phyloP scores from a whole-genome alignment of 23 tunicate genomes.

The Styela clava region DNA sequence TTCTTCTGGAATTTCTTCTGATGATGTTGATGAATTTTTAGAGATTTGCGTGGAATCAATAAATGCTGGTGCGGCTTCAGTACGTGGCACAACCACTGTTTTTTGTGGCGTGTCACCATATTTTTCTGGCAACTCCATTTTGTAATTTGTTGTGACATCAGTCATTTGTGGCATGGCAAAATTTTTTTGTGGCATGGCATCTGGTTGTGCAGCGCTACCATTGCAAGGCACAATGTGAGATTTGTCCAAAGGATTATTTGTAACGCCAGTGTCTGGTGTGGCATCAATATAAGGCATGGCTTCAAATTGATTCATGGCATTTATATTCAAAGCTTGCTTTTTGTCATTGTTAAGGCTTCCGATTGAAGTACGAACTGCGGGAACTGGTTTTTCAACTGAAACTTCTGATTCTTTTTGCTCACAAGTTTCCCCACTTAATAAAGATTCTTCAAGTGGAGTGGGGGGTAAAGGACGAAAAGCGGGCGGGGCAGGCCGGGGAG shows the following conservation, averaged over 20 bases:
- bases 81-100: background rate
- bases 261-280: background rate
- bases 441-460: background rate
- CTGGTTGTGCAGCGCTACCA: background rate
- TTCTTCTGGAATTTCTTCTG: conserved; percentile 14
- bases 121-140: no score
- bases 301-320: background rate
- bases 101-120: background rate
- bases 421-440: background rate
- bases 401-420: background rate
- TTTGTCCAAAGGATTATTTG: background rate
- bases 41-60: background rate
- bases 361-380: conserved; percentile 3
- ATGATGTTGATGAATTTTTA: background rate
- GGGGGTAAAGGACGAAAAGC: background rate
- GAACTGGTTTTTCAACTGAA: conserved; percentile 5
- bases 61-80: background rate
- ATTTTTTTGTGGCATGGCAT: background rate
- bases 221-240: background rate
- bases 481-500: conserved; percentile 21
- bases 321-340: background rate
- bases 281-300: background rate
- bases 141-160: background rate
- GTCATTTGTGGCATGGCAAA: background rate
- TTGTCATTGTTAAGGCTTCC: no score